These are phyloP conservation scores for Standfussiana lucernea DNA, from an alignment of 2,888 invertebrate genomes.

Conservation along the genomic window DNA sequence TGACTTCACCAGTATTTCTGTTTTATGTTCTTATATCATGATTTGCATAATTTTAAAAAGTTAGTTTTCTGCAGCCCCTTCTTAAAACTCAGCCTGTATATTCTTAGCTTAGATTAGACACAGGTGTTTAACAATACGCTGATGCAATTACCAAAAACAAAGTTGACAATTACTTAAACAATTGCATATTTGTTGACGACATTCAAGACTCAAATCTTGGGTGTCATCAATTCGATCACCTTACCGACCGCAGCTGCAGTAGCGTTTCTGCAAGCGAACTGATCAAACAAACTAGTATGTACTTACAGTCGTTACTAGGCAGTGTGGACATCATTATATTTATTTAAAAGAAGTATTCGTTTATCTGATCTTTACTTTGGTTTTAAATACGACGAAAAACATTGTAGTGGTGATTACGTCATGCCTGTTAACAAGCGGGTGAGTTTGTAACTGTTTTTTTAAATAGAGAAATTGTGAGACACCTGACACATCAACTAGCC, in stretches of 20 bases:
- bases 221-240: background rate
- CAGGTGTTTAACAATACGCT: background rate
- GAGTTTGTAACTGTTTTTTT: background rate
- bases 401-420: background rate
- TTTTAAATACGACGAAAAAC: slow-evolving; percentile 2
- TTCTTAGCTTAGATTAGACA: background rate
- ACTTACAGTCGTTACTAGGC: no score
- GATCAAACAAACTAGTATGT: background rate
- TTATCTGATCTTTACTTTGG: slow-evolving; percentile 8
- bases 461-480: background rate
- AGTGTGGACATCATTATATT: background rate
- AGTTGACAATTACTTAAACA: slow-evolving; percentile 36
- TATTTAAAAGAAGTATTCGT: background rate
- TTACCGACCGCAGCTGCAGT: background rate
- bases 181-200: slow-evolving; percentile 46
- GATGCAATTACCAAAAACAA: slow-evolving; percentile 28
- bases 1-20: background rate
- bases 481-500: background rate
- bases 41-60: background rate
- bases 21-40: slow-evolving; percentile 1
- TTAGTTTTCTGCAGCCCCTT: background rate
- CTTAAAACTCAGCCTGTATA: background rate
- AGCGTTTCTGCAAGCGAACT: background rate
- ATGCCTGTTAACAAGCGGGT: slow-evolving; percentile 6
- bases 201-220: slow-evolving; percentile 23